A percentile compares a stretch with the other conserved stretches of the same genome.
phyloP scores from a whole-genome alignment of 2,888 invertebrate species.

The Macrophya annulata region DNA sequence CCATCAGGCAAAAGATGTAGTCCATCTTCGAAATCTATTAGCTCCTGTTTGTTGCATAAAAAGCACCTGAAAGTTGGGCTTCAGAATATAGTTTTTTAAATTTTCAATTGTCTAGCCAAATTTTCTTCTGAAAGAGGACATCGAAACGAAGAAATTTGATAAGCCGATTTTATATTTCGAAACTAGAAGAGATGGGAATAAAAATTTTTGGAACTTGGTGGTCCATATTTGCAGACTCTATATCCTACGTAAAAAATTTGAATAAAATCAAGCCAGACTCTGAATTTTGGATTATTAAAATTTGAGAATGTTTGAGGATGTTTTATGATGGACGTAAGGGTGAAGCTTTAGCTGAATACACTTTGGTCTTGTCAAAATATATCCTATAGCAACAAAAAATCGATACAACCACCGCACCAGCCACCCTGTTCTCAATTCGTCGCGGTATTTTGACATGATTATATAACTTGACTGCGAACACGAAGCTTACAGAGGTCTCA shows the following conservation, averaged over 20 bases:
- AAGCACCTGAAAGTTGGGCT: not conserved
- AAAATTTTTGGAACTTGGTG: not conserved
- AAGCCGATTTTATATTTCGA: not conserved
- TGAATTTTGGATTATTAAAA: not conserved
- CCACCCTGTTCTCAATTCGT: conserved; percentile 72
- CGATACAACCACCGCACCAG: conserved; percentile 33
- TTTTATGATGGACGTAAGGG: not conserved
- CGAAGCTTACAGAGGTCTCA: conserved; percentile 75
- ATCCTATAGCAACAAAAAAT: conserved; percentile 27
- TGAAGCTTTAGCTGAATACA: not conserved
- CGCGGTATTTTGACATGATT: conserved; percentile 73
- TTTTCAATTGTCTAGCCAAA: not conserved
- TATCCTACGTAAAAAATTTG: not conserved
- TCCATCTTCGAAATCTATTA: not conserved
- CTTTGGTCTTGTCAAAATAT: conserved; percentile 42
- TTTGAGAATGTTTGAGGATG: not conserved
- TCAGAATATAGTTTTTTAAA: not conserved
- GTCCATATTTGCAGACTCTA: not conserved
- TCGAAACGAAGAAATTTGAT: not conserved
- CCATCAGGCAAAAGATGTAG: not conserved
- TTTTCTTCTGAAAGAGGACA: not conserved
- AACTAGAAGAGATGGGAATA: not conserved
- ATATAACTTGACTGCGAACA: conserved; percentile 78
- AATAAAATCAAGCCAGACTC: not conserved
- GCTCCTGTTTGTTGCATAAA: not conserved